A percentile compares a stretch with the other conserved stretches of the same genome.
phyloP scores from a whole-genome alignment of 2,113 vertebrate genomes.

The Hemiprocne comata region DNA sequence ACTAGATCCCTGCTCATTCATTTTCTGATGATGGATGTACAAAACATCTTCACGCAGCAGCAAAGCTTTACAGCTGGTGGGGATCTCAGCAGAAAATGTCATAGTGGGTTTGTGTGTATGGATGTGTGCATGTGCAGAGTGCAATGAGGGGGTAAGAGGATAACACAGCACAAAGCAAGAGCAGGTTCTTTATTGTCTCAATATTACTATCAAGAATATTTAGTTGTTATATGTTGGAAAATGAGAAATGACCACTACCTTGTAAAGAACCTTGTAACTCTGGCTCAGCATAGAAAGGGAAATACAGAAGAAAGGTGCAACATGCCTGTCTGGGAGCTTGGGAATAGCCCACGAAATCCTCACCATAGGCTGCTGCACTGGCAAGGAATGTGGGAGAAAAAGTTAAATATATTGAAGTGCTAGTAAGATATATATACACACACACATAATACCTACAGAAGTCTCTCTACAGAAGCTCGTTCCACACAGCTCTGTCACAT shows the following conservation, averaged over 20 bases:
- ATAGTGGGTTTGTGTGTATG: accelerated
- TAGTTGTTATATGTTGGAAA: not conserved
- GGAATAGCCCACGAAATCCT: not conserved
- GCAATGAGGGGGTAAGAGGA: not conserved
- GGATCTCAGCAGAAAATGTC: not conserved
- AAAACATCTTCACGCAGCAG: not conserved
- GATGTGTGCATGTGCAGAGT: accelerated
- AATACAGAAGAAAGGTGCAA: not conserved
- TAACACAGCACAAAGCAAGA: not conserved
- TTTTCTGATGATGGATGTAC: not conserved
- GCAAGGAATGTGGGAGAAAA: not conserved
- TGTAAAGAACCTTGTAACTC: not conserved
- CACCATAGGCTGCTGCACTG: not conserved
- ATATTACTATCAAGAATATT: not conserved
- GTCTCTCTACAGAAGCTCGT: not conserved
- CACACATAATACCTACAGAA: not conserved
- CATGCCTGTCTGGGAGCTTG: not conserved
- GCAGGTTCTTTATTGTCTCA: not conserved
- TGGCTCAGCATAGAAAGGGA: not conserved
- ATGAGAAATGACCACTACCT: not conserved
- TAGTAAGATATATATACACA: not conserved
- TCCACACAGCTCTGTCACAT: not conserved
- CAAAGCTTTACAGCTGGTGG: not conserved
- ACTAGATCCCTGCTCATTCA: accelerated
- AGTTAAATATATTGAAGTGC: not conserved